Evolutionary conservation across 2,113 vertebrate species (phyloP).

Genomic region (Polypterus senegalus): DNA sequence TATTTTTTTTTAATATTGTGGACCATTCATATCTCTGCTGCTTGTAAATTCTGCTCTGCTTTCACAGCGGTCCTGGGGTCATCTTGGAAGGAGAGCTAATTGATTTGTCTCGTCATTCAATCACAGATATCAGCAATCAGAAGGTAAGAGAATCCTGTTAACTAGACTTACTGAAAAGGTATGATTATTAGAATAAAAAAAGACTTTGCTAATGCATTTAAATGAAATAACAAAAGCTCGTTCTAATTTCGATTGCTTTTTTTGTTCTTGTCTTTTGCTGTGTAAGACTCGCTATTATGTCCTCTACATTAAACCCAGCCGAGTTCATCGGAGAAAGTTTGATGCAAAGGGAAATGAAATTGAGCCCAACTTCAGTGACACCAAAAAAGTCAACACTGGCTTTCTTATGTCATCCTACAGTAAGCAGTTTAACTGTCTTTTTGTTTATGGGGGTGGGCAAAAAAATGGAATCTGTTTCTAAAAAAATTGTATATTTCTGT

Average conservation of each 20-base stretch:
- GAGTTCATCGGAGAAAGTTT: slow-evolving; percentile 59
- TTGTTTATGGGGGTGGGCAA: too few relatives aligned
- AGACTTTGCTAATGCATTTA: neutral
- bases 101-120: slow-evolving; percentile 61
- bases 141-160: slow-evolving; percentile 44
- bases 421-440: slow-evolving; percentile 40
- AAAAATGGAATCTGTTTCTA: too few relatives aligned
- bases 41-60: neutral
- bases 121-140: slow-evolving; percentile 45
- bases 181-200: neutral
- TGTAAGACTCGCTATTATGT: slow-evolving; percentile 60
- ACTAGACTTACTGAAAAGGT: neutral
- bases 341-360: slow-evolving; percentile 62
- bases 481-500: too few relatives aligned
- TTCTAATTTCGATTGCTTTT: neutral
- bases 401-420: slow-evolving; percentile 79
- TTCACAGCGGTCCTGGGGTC: slow-evolving; percentile 50
- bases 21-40: neutral
- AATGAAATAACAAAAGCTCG: neutral
- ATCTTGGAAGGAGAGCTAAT: slow-evolving; percentile 62
- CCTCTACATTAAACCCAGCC: slow-evolving; percentile 55
- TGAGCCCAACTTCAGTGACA: slow-evolving; percentile 72
- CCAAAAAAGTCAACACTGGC: slow-evolving; percentile 71
- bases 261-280: neutral
- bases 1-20: too few relatives aligned